Base-by-base conservation (phyloP, 37 sponge, comb jelly and placozoan genomes). In the Amphimedon queenslandica region DNA sequence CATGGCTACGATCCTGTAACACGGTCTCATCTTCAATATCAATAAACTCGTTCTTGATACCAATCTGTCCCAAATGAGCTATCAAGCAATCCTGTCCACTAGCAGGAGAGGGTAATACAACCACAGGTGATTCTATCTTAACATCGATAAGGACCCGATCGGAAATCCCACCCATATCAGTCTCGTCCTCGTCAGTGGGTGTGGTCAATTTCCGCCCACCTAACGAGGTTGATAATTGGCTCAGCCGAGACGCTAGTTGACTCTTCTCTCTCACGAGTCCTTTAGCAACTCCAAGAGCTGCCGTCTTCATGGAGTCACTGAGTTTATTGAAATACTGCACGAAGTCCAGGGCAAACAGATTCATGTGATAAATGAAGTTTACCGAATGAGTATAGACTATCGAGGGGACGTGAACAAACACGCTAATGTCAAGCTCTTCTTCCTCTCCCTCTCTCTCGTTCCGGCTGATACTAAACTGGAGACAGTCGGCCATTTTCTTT, bases 211-310 rank as follows among this genome's bases (percentile, higher is more conserved):
- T 6, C 8, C 5, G 21, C 61, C 27, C 61, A 0, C 77, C 81
- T 37, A 91, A 38, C 6, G 90, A 84, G 18, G 55, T 63, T 41
- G 82, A 74, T 0, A 91, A 67, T 31, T 66, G 63, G n/a, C 38
- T 64, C 0, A 90, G 63, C 0, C 79, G 47, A 41, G 77, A 60
- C 8, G 72, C 61, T 0, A 91, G 40, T 23, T 82, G 64, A 55
- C 87, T 80, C 51, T 78, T 70, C 25, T 77, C 47, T 0, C 76
- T 63, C 1, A 86, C 92, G 13, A 84, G 61, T 5, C 92, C 92
- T 63, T 77, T 90, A 40, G 96, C 96, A 70, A 96, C 84, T 18
- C 91, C 96, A 36, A 82, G 77, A 21, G 96, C 94, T 4, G 96
- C 94, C 0, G 42, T 74, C 30, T 60, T 71, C 40, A 96, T 47